These are phyloP conservation scores for Apotomis betuletana DNA, from an alignment of 2,888 invertebrate genomes.

Conservation along the genomic window DNA sequence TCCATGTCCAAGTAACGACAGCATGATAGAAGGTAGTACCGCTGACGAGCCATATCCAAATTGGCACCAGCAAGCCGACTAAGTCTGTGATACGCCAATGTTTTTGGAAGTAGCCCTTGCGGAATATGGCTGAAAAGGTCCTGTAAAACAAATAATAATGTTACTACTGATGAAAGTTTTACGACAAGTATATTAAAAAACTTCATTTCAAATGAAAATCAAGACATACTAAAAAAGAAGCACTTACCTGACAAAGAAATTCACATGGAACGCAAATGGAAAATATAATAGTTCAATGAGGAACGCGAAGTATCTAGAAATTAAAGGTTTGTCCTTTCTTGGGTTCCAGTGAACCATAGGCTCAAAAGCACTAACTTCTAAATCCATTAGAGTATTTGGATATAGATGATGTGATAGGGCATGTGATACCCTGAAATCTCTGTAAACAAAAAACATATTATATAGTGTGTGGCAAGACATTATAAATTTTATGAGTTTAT, in stretches of 20 bases:
- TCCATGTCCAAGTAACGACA: conserved; percentile 82
- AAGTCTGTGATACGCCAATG: conserved; percentile 69
- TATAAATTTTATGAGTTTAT: no score
- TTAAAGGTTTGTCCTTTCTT: conserved; percentile 76
- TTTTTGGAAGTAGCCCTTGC: conserved; percentile 59
- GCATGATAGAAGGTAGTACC: conserved; percentile 62
- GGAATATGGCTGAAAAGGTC: conserved; percentile 55
- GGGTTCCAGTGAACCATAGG: conserved; percentile 88
- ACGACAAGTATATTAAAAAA: no score
- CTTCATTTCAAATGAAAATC: not conserved
- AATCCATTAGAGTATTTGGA: conserved; percentile 90
- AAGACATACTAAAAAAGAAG: not conserved
- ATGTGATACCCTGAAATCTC: conserved; percentile 90
- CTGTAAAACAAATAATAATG: conserved; percentile 48
- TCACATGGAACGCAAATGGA: conserved; percentile 62
- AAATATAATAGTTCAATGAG: conserved; percentile 74
- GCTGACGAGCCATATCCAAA: conserved; percentile 70
- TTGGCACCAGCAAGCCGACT: conserved; percentile 67
- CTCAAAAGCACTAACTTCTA: conserved; percentile 87
- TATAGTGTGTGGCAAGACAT: no score
- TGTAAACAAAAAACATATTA: conserved; percentile 55
- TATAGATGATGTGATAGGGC: conserved; percentile 91
- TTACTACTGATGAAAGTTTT: not conserved
- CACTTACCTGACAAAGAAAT: conserved; percentile 73
- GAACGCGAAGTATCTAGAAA: conserved; percentile 75